phyloP scores from a whole-genome alignment of 1,140 invertebrate species.

The Drosophila carrolli region DNA sequence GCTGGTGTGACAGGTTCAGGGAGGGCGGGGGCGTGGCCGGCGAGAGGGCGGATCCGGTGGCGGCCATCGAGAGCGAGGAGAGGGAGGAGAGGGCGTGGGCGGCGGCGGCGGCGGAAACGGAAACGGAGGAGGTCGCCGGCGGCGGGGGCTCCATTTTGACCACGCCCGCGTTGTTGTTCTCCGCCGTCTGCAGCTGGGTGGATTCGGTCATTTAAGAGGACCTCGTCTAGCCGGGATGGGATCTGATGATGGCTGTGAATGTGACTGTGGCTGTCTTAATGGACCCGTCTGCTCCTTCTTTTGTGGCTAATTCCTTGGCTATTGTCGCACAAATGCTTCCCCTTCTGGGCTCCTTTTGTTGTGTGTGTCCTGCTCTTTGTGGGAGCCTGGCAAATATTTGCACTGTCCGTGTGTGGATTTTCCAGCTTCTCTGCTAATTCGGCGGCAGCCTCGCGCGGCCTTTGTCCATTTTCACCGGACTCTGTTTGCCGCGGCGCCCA shows the following conservation, averaged over 20 bases:
- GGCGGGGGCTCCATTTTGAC: constrained; percentile 84
- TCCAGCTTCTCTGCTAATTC: constrained; percentile 63
- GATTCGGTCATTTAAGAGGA: constrained; percentile 83
- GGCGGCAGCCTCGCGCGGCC: constrained; percentile 73
- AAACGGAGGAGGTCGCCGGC: constrained; percentile 67
- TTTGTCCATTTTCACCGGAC: constrained; percentile 80
- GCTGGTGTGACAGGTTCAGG: constrained; percentile 84
- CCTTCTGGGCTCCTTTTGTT: constrained; percentile 25
- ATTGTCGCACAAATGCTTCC: constrained; percentile 33
- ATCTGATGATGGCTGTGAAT: constrained; percentile 1
- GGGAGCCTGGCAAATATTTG: constrained; percentile 69
- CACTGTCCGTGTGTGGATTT: constrained; percentile 42
- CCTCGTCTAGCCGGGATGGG: constrained; percentile 43
- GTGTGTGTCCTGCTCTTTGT: constrained; percentile 15
- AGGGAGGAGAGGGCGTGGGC: constrained; percentile 53
- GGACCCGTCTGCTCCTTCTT: constrained; percentile 55
- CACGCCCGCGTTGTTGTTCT: constrained; percentile 84
- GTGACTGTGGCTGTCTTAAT: constrained; percentile 42
- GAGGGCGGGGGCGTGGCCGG: constrained; percentile 61
- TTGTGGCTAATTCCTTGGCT: constrained; percentile 67
- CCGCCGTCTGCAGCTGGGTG: constrained; percentile 83
- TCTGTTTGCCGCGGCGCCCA: constrained; percentile 53
- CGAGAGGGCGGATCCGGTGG: constrained; percentile 61
- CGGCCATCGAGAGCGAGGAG: constrained; percentile 61
- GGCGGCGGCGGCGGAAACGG: constrained; percentile 48